Percentiles rank a stretch among this genome's conserved stretches.
Evolutionary conservation across 2,797 vertebrate species (phyloP).

Genomic region (Crax fasciolata): DNA sequence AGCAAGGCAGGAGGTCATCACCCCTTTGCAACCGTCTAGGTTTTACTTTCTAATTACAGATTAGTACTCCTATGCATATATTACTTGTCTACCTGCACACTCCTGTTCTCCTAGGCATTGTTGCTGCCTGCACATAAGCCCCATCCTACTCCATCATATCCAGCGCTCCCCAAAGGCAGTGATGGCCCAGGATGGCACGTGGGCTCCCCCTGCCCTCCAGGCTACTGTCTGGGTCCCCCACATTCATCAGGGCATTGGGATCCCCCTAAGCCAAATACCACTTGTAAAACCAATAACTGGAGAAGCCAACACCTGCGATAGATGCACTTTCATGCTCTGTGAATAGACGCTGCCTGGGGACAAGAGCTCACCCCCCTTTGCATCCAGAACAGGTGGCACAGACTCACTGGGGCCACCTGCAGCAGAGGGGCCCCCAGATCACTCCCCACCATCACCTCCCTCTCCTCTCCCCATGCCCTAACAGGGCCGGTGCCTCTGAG

Average conservation of each 20-base stretch:
- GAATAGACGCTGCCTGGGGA: background rate
- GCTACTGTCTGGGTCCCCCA: background rate
- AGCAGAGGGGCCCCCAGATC: background rate
- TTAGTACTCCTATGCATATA: background rate
- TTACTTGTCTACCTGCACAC: background rate
- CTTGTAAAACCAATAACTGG: background rate
- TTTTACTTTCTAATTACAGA: background rate
- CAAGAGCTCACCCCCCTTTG: background rate
- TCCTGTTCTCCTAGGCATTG: background rate
- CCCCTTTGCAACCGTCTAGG: background rate
- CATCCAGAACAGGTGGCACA: background rate
- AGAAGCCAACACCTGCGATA: background rate
- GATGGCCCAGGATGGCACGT: background rate
- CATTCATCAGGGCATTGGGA: background rate
- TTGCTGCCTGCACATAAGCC: background rate
- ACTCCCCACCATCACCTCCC: background rate
- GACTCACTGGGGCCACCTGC: rapidly evolving
- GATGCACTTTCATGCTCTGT: background rate
- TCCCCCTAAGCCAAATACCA: background rate
- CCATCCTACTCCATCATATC: no score
- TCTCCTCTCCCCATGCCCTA: background rate
- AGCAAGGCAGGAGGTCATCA: background rate
- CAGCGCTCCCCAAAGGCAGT: background rate
- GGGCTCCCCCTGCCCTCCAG: background rate
- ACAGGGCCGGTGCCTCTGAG: background rate